Percentiles rank a stretch among this genome's conserved stretches.
Evolutionary conservation across 2,113 vertebrate species (phyloP).

Genomic region (Okapia johnstoni): DNA sequence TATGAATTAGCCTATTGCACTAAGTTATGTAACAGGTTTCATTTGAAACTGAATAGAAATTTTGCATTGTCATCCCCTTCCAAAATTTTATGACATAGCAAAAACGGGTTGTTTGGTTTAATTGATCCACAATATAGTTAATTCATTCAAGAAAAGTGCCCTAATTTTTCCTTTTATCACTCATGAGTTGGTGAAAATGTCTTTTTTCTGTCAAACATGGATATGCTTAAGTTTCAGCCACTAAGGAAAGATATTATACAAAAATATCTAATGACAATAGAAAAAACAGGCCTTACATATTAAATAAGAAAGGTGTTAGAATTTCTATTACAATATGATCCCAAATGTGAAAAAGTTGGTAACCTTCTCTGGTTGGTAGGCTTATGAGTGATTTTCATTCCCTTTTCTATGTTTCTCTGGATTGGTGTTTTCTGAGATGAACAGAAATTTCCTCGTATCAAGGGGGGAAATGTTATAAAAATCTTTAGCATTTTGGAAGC

Average conservation of each 20-base stretch:
- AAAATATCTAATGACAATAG: neutral
- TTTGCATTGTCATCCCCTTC: neutral
- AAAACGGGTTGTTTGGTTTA: neutral
- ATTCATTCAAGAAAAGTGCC: neutral
- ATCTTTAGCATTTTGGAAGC: neutral
- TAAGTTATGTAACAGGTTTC: neutral
- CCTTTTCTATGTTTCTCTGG: neutral
- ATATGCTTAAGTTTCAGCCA: neutral
- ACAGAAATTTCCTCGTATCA: neutral
- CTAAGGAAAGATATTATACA: rapidly evolving
- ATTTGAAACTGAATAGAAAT: neutral
- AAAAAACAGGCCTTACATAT: neutral
- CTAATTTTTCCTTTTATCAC: neutral
- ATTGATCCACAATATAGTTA: neutral
- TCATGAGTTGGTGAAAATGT: neutral
- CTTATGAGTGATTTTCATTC: neutral
- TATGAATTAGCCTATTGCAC: neutral
- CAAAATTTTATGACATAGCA: no score
- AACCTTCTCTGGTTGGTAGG: neutral
- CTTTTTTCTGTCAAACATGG: neutral
- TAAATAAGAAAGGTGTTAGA: neutral
- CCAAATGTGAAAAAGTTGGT: neutral
- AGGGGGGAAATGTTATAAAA: neutral
- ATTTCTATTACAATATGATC: neutral
- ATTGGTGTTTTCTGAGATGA: neutral